Conservation (phyloP, 1,140 invertebrate genomes). For the Campoletis sonorensis region DNA sequence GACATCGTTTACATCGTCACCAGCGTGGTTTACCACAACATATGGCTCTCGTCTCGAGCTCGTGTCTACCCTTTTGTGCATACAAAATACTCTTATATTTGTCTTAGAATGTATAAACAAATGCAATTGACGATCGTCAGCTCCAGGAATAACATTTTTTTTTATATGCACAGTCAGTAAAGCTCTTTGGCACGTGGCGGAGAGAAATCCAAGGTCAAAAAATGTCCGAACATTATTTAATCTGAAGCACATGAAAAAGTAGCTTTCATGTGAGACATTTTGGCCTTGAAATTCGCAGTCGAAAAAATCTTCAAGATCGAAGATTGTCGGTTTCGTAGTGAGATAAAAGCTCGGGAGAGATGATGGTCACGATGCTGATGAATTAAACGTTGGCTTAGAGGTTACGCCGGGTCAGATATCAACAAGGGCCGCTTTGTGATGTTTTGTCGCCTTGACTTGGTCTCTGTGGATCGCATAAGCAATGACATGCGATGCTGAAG, state of each 20-base stretch:
- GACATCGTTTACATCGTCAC: background rate
- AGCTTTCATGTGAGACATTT: background rate
- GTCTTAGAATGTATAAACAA: slow-evolving; percentile 74
- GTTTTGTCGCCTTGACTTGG: slow-evolving; percentile 68
- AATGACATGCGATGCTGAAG: slow-evolving; percentile 64
- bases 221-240: background rate
- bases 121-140: slow-evolving; percentile 67
- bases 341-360: slow-evolving; percentile 6
- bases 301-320: too few species aligned
- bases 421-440: slow-evolving; percentile 74
- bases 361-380: slow-evolving; percentile 36
- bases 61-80: background rate
- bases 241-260: background rate
- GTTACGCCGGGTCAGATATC: slow-evolving; percentile 64
- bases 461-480: slow-evolving; percentile 21
- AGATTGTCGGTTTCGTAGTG: background rate
- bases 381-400: slow-evolving; percentile 17
- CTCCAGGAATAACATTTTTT: slow-evolving; percentile 69
- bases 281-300: too few species aligned
- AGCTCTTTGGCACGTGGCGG: slow-evolving; percentile 23
- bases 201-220: too few species aligned
- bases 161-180: background rate
- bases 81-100: slow-evolving; percentile 73
- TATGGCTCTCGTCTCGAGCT: slow-evolving; percentile 66
- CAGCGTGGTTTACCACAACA: slow-evolving; percentile 61